Base-by-base conservation (phyloP, 2,113 vertebrate species). In the Peromyscus leucopus region DNA sequence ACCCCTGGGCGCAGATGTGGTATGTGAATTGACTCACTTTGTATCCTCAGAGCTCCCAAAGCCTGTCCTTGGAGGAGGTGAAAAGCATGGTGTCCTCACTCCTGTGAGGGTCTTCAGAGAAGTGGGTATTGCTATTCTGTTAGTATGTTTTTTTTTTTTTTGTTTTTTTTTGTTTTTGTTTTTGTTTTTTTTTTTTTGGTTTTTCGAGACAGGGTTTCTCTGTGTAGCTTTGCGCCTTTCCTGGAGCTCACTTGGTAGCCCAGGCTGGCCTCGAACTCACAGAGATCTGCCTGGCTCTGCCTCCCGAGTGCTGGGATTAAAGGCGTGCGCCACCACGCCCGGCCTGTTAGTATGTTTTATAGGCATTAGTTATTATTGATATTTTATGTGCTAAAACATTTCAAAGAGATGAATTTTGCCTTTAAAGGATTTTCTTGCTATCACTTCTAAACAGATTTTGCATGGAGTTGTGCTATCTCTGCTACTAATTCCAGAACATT, bases 21-120 rank as follows among this genome's bases (percentile, higher is more conserved):
- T n/a, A 17, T 48, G 0, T 21, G 28, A 7, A 28, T 1, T 21
- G 24, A 36, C 22, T 22, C 19, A 39, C 55, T 4, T 0, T n/a
- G 28, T n/a, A 26, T n/a, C 22, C n/a, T 59, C 22, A 51, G 24
- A 39, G 61, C n/a, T 26, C 24, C 31, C 7, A 2, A 28, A 39
- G 8, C n/a, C n/a, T 67, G 24, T 71, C 13, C 71, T 39, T 57
- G 71, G 42, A 87, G 57, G 16, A 46, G 46, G 26, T 15, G 21
- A 48, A 22, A 39, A 36, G 8, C 17, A 63, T 36, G 39, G 6
- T 24, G 26, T 31, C 16, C 8, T 0, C 0, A 42, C 48, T 84
- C 24, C n/a, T 15, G 80, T 17, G 82, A 84, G 82, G 21, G 39
- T 31, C 48, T 83, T 4, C 15, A 46, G 6, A n/a, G 21, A 19